A percentile compares a stretch with the other conserved stretches of the same genome.
These are phyloP conservation scores for Prunella fulvescens DNA, from an alignment of 2,113 vertebrate species.

Conservation along the genomic window DNA sequence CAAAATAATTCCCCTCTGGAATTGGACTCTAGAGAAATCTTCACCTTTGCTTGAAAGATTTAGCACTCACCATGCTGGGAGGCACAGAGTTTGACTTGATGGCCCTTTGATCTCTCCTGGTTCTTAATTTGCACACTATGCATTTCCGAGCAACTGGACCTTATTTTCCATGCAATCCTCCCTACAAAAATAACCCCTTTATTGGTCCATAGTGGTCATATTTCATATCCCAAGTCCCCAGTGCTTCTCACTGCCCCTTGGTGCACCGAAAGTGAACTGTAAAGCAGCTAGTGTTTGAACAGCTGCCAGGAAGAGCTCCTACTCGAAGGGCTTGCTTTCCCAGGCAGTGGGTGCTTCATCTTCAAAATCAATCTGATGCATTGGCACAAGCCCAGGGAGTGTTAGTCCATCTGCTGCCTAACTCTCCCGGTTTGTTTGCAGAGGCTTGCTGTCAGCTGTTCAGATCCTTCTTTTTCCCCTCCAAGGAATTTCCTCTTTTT, in stretches of 20 bases:
- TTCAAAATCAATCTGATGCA: constrained; percentile 60
- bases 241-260: not conserved
- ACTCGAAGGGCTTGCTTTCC: constrained; percentile 47
- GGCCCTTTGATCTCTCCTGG: not conserved
- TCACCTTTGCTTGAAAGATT: not conserved
- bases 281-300: constrained; percentile 39
- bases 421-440: constrained; percentile 25
- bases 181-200: not conserved
- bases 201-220: not conserved
- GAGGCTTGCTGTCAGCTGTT: constrained; percentile 54
- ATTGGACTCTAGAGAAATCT: not conserved
- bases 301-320: constrained; percentile 57
- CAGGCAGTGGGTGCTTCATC: constrained; percentile 56
- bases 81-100: not conserved
- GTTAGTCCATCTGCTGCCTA: constrained; percentile 57
- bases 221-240: not conserved
- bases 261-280: not conserved
- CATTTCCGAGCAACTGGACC: not conserved
- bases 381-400: constrained; percentile 48
- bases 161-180: not conserved
- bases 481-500: constrained; percentile 14
- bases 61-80: not conserved
- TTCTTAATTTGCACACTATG: not conserved
- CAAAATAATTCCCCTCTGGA: not conserved
- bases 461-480: not conserved